Base-by-base conservation (phyloP, 2,888 invertebrate species). In the Melanophora roralis region DNA sequence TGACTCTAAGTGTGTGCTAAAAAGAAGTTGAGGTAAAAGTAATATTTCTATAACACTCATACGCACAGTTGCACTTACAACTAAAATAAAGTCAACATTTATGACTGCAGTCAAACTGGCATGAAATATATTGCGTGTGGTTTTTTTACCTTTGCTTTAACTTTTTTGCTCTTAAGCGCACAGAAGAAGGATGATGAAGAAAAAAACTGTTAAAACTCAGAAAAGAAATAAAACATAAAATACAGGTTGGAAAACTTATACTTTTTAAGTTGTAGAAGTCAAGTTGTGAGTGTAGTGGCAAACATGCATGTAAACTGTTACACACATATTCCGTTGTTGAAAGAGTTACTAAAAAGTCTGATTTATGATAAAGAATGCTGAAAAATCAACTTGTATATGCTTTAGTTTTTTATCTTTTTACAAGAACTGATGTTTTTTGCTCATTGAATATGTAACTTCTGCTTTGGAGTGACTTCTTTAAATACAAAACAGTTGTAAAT, bases 61-160 rank as follows among this genome's bases (percentile, higher is more conserved):
- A 74, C 78, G 78, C 74, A 69, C 45, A 71, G 71, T 76, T 80
- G 80, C 55, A 67, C 67, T 67, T 75, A 43, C 55, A 53, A 62
- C 62, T n/a, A 68, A 67, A 77, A 67, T 75, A 76, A 80, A 76
- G 80, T 68, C 80, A 80, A 80, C 80, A 68, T 80, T 76, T 80
- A 80, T 68, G 76, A 68, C 76, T 76, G 51, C 75, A 80, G 68
- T 76, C 68, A 80, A 80, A 80, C 49, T 68, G 72, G 68, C 72
- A 76, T 76, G 47, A 76, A 69, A 76, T 69, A 62, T 76, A 64
- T 57, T 69, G 49, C 69, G 19, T 69, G n/a, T n/a, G n/a, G n/a
- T 55, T 49, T 19, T 47, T 36, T 23, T 36, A 6, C 14, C 2
- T 23, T 23, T 12, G 6, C n/a, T n/a, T 7, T 12, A 12, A 38